These are phyloP conservation scores for Mesopsocus fuscifrons DNA, from an alignment of 2,888 invertebrate species.

Conservation along the genomic window DNA sequence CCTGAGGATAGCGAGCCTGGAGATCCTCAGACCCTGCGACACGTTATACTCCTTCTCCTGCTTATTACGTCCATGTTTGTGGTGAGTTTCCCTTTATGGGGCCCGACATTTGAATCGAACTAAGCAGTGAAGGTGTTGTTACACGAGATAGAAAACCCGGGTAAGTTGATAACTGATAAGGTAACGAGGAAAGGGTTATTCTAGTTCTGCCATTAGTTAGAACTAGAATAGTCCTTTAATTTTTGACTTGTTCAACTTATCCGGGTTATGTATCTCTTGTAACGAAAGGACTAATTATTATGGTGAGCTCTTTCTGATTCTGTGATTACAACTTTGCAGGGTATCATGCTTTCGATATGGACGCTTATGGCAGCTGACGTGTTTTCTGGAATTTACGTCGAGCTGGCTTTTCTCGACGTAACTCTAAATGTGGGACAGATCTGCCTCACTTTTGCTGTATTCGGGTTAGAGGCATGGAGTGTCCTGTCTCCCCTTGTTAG, in stretches of 20 bases:
- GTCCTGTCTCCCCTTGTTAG: conserved; percentile 45
- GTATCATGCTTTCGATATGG: conserved; percentile 65
- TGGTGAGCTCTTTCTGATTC: too few species aligned
- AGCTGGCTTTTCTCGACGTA: conserved; percentile 80
- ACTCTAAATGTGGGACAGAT: conserved; percentile 81
- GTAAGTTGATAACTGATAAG: too few species aligned
- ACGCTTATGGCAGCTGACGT: conserved; percentile 63
- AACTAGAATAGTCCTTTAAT: too few species aligned
- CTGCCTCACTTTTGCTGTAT: conserved; percentile 64
- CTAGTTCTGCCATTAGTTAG: too few species aligned
- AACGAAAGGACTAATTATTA: too few species aligned
- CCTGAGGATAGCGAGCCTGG: conserved; percentile 32
- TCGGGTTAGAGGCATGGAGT: conserved; percentile 67
- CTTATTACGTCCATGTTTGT: conserved; percentile 76
- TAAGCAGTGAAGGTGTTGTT: too few species aligned
- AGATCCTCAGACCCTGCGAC: conserved; percentile 55
- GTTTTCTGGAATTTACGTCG: conserved; percentile 68
- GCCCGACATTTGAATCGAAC: too few species aligned
- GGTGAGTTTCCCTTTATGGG: conserved; percentile 48
- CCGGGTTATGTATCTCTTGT: too few species aligned
- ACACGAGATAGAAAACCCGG: too few species aligned
- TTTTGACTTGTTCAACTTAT: too few species aligned
- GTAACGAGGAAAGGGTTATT: too few species aligned
- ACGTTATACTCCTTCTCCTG: conserved; percentile 62
- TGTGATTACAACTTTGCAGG: too few species aligned